Evolutionary conservation across 2,888 invertebrate species (phyloP).

Genomic region (Mycogona germanica): DNA sequence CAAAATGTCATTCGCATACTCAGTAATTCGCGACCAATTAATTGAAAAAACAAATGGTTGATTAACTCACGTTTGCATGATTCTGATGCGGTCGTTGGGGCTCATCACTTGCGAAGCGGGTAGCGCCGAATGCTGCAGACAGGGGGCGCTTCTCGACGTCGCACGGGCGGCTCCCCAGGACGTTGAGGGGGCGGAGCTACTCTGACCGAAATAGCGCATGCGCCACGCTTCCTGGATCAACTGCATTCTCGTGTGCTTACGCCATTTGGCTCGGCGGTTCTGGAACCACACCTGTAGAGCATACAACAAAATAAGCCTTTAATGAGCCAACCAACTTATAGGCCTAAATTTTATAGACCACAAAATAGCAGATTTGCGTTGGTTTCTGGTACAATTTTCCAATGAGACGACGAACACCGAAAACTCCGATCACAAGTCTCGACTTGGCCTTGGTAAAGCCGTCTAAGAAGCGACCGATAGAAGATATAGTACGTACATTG

Average conservation of each 20-base stretch:
- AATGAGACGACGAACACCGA: background rate
- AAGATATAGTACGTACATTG: too few species aligned
- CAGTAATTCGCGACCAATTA: too few species aligned
- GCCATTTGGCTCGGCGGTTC: constrained; percentile 81
- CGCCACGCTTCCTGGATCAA: constrained; percentile 80
- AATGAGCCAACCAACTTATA: background rate
- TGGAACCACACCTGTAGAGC: constrained; percentile 74
- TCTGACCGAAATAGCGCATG: constrained; percentile 69
- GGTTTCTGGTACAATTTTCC: background rate
- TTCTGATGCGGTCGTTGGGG: constrained; percentile 1
- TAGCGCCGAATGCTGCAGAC: constrained; percentile 1
- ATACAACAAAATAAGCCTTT: background rate
- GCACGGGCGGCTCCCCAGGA: background rate
- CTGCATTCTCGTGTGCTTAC: constrained; percentile 75
- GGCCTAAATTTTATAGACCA: background rate
- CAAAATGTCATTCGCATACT: too few species aligned
- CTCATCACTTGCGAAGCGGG: background rate
- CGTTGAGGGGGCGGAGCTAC: constrained; percentile 25
- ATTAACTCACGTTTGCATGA: constrained; percentile 1
- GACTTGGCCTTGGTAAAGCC: too few species aligned
- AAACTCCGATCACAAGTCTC: background rate
- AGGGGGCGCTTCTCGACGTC: background rate
- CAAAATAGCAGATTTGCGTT: too few species aligned
- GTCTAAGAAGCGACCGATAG: too few species aligned
- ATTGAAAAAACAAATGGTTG: too few species aligned